Base-by-base conservation (phyloP, 2,113 vertebrate genomes). In the Notiomystis cincta region DNA sequence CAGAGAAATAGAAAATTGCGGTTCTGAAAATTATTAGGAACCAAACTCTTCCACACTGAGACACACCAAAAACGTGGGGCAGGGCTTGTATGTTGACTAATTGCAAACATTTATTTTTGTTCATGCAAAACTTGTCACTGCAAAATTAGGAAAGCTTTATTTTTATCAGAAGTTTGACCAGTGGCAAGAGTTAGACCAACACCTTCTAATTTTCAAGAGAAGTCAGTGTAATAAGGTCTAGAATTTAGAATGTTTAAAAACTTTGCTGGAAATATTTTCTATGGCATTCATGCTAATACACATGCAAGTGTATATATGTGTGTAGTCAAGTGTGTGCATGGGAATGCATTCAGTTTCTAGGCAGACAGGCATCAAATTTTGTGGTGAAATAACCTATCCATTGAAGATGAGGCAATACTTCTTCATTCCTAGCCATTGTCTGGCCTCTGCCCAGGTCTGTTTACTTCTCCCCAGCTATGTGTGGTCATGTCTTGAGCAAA, bases 301-400 rank as follows among this genome's bases (percentile, higher is more conserved):
- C 44, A 19, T 15, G 35, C 11, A 61, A 78, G 27, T 0, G 0
- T 24, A 44, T 58, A 16, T 11, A n/a, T 20, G 22, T 24, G 40
- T 54, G n/a, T 33, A 54, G 31, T 62, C 67, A 82, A 33, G 44
- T 1, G 0, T 17, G 24, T 87, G 42, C 56, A 57, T 42, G 56
- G 69, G 81, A 91, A 89, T 85, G 73, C 6, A 28, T 6, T 71
- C 31, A 6, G 44, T 37, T 84, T 82, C 47, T 31, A 37, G 10
- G 30, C 33, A 82, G 89, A 85, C 28, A n/a, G 60, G 11, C 48
- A 85, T 54, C 21, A 77, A 23, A 76, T 82, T 82, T 64, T 82
- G 61, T 51, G 37, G 31, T 82, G 45, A 79, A 91, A 54, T 38
- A 69, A 77, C 27, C 7, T 27, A 80, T 54, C 20, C 5, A 0